A percentile compares a stretch with the other conserved stretches of the same genome.
These are phyloP conservation scores for Etheostoma cragini DNA, from an alignment of 2,113 vertebrate genomes.

Conservation along the genomic window DNA sequence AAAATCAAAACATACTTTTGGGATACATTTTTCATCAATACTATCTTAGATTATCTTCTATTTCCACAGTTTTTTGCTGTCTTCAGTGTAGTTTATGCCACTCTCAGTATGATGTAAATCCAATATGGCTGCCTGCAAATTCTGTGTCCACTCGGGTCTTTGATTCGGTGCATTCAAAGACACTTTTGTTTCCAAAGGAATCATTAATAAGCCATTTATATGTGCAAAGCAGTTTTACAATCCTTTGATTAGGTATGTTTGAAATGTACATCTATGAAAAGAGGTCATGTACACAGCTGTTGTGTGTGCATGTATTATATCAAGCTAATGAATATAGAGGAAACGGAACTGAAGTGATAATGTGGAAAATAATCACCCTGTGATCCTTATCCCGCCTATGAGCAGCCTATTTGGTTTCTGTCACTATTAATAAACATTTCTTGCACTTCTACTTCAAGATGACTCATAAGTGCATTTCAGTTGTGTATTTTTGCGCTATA, in stretches of 20 bases:
- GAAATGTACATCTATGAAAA: conserved; percentile 69
- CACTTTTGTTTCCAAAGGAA: conserved; percentile 76
- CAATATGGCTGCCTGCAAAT: conserved; percentile 64
- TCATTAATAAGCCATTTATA: conserved; percentile 70
- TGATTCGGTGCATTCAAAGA: conserved; percentile 76
- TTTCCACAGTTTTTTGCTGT: conserved; percentile 10
- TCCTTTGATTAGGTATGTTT: conserved; percentile 79
- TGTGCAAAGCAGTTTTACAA: conserved; percentile 65
- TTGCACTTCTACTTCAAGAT: conserved; percentile 32
- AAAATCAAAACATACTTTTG: background rate
- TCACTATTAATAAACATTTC: conserved; percentile 55
- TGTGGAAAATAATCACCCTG: conserved; percentile 61
- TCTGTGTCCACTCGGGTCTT: conserved; percentile 56
- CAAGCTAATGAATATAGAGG: conserved; percentile 68
- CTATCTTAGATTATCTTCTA: background rate
- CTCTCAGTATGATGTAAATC: conserved; percentile 41
- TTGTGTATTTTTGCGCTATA: background rate
- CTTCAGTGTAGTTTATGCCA: background rate
- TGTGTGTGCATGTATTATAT: conserved; percentile 37
- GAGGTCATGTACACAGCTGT: conserved; percentile 71
- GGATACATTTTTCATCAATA: background rate
- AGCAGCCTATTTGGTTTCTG: conserved; percentile 55
- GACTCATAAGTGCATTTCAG: conserved; percentile 21
- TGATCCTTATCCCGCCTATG: conserved; percentile 48
- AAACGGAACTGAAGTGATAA: conserved; percentile 66